phyloP scores from a whole-genome alignment of 2,888 invertebrate genomes.

The Holacanthella duospinosa region DNA sequence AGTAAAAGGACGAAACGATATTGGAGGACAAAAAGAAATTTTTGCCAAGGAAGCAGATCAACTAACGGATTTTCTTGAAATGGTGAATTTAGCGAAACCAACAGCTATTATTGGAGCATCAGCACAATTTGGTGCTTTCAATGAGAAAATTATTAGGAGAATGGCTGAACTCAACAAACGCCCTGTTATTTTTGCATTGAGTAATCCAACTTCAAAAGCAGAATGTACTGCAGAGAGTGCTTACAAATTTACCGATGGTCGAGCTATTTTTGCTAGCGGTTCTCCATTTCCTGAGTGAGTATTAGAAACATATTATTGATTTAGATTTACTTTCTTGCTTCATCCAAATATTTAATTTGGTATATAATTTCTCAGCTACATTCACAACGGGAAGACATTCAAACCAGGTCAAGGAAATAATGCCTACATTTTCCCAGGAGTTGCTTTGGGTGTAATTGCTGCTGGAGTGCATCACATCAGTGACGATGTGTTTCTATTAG shows the following conservation, averaged over 20 bases:
- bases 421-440: constrained; percentile 92
- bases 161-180: constrained; percentile 74
- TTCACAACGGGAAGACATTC: constrained; percentile 56
- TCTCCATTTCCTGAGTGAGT: constrained; percentile 87
- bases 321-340: too few relatives aligned
- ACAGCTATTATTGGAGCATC: constrained; percentile 61
- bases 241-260: constrained; percentile 69
- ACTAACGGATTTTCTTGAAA: constrained; percentile 65
- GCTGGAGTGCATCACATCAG: constrained; percentile 86
- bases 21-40: constrained; percentile 60
- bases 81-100: constrained; percentile 71
- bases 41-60: constrained; percentile 72
- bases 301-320: too few relatives aligned
- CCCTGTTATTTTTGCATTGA: constrained; percentile 93
- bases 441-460: constrained; percentile 84
- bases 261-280: constrained; percentile 87
- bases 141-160: constrained; percentile 9
- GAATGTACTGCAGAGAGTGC: constrained; percentile 99
- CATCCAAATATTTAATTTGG: constrained; percentile 1
- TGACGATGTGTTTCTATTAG: constrained; percentile 84
- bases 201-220: constrained; percentile 95
- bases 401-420: constrained; percentile 95
- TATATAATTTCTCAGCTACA: not conserved
- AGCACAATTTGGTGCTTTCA: constrained; percentile 15
- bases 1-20: constrained; percentile 66